Conservation (phyloP, 1,140 invertebrate species). For the Lepidostoma basale region DNA sequence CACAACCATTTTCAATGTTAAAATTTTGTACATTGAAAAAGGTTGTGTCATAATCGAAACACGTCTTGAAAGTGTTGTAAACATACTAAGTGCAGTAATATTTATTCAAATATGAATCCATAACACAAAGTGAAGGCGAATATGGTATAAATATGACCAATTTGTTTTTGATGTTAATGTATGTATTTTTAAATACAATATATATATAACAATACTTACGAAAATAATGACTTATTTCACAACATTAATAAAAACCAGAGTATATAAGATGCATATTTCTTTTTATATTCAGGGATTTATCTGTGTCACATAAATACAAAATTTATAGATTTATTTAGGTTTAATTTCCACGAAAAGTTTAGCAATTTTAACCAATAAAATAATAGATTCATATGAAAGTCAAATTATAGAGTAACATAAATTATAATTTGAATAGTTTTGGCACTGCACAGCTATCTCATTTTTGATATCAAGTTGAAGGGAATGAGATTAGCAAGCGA, state of each 20-base stretch:
- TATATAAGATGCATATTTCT: background rate
- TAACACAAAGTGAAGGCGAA: too few species aligned
- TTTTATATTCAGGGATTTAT: background rate
- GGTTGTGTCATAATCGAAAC: too few species aligned
- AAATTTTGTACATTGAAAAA: too few species aligned
- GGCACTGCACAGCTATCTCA: conserved; percentile 4
- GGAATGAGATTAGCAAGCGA: conserved; percentile 66
- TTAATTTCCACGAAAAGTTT: background rate
- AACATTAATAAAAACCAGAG: background rate
- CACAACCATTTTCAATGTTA: too few species aligned
- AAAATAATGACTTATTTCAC: too few species aligned
- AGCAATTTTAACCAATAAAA: background rate
- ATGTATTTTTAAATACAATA: too few species aligned
- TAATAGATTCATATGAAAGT: background rate
- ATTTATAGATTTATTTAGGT: background rate
- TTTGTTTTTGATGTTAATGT: too few species aligned
- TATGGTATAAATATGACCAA: too few species aligned
- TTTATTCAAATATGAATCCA: too few species aligned
- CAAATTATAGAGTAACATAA: background rate
- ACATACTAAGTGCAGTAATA: too few species aligned
- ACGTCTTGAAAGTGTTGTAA: too few species aligned
- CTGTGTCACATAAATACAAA: background rate
- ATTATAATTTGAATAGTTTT: background rate
- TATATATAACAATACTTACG: too few species aligned
- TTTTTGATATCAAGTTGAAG: background rate